phyloP scores from a whole-genome alignment of 2,113 vertebrate genomes.

The Coptodon bakossiorum region DNA sequence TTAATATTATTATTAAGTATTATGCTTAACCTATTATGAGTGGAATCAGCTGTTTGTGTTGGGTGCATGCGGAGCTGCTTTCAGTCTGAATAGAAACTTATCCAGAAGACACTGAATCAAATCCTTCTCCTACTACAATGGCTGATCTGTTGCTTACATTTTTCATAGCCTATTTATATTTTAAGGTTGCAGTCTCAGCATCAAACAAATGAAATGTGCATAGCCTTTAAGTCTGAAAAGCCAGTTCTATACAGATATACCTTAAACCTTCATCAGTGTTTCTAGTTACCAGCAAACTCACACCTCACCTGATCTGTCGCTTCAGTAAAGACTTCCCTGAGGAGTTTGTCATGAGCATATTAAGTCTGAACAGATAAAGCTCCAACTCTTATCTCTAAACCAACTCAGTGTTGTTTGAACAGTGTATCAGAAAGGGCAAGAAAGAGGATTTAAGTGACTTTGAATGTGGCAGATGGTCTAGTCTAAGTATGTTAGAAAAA shows the following conservation, averaged over 20 bases:
- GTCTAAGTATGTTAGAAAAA: not conserved
- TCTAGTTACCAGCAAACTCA: not conserved
- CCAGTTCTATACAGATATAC: not conserved
- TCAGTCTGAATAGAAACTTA: not conserved
- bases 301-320: not conserved
- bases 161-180: not conserved
- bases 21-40: not conserved
- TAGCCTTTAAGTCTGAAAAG: not conserved
- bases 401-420: not conserved
- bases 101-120: not conserved
- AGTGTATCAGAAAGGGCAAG: not conserved
- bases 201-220: not conserved
- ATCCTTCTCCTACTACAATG: not conserved
- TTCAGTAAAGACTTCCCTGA: not conserved
- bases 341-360: not conserved
- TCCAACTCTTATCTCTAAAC: not conserved
- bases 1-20: not conserved
- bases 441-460: not conserved
- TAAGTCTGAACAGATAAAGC: not conserved
- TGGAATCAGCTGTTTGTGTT: not conserved
- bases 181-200: not conserved
- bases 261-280: not conserved
- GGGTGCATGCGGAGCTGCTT: not conserved
- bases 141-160: not conserved
- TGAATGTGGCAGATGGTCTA: not conserved